Percentiles rank a stretch among this genome's conserved stretches.
These are phyloP conservation scores for Takifugu rubripes DNA, from an alignment of 2,797 vertebrate genomes.

Conservation along the genomic window DNA sequence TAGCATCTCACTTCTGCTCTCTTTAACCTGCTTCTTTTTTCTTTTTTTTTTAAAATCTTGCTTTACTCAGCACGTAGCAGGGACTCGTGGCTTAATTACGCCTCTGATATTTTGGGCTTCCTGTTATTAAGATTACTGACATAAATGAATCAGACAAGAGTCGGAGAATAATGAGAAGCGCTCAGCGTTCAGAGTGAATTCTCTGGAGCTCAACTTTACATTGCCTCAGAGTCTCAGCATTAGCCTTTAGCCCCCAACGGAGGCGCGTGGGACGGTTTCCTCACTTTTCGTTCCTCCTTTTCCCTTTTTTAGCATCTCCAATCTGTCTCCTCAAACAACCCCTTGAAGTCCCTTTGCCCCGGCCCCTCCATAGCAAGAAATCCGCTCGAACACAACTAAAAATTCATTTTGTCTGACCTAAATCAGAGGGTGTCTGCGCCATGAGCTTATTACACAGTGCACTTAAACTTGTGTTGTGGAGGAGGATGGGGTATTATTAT, in stretches of 20 bases:
- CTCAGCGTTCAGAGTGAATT: no score
- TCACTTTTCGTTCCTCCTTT: conserved; percentile 50
- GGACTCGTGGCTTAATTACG: no score
- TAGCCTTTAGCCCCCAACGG: conserved; percentile 33
- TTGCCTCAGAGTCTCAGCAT: background rate
- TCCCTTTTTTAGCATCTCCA: conserved; percentile 51
- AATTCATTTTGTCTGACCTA: conserved; percentile 87
- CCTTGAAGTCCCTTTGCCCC: conserved; percentile 64
- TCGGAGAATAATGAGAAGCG: no score
- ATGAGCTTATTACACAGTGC: conserved; percentile 80
- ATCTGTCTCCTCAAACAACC: conserved; percentile 71
- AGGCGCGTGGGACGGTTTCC: conserved; percentile 61
- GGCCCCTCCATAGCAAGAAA: conserved; percentile 73
- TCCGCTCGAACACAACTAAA: conserved; percentile 78
- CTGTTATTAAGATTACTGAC: no score
- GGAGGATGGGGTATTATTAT: conserved; percentile 88
- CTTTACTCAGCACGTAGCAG: no score
- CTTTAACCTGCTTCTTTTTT: conserved; percentile 29
- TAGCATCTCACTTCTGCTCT: conserved; percentile 28
- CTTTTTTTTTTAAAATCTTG: background rate
- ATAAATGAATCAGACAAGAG: no score
- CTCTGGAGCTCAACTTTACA: no score
- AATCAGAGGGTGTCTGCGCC: conserved; percentile 82
- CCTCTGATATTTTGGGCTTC: no score
- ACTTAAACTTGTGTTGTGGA: conserved; percentile 83